Base-by-base conservation (phyloP, 2,113 vertebrate genomes). In the Motacilla alba region DNA sequence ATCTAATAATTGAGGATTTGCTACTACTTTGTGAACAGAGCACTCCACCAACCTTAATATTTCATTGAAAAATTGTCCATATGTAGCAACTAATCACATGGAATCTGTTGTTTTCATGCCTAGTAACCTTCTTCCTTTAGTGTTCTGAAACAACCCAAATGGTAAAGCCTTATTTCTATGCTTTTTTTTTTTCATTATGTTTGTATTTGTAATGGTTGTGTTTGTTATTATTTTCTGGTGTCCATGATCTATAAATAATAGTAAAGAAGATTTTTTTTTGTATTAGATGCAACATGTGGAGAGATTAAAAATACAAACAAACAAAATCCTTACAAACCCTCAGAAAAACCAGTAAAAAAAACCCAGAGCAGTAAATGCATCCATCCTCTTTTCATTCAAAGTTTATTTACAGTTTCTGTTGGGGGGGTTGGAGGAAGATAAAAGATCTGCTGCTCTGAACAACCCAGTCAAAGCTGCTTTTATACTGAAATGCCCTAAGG, bases 401-500 rank as follows among this genome's bases (percentile, higher is more conserved):
- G 73, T 75, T 90, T 92, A 85, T 96, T 95, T 91, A 84, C 58
- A 50, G 59, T 33, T 85, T 74, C 62, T 91, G 21, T 33, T 82
- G 15, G 22, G 37, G 3, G 4, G 5, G 3, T 1, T 21, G 8
- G 15, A 2, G 16, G 4, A 20, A 72, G 24, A 46, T 84, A 75
- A 19, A 79, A 62, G 12, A 31, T 85, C 53, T 8, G 26, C 27
- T 58, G 14, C 22, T 88, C 79, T 64, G n/a, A 91, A 89, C 33
- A 93, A 79, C 47, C 55, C 31, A 53, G 59, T 60, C 66, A 69
- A 93, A 96, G 63, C 30, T 55, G 80, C 60, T 43, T 74, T 92
- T 93, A 75, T 97, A 94, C 59, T 78, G 44, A 94, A 94, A 60
- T 86, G 94, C 55, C 83, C 80, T 91, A 86, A 89, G 78, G 87